Evolutionary conservation across 2,888 invertebrate species (phyloP).

Genomic region (Gymnoscelis rufifasciata): DNA sequence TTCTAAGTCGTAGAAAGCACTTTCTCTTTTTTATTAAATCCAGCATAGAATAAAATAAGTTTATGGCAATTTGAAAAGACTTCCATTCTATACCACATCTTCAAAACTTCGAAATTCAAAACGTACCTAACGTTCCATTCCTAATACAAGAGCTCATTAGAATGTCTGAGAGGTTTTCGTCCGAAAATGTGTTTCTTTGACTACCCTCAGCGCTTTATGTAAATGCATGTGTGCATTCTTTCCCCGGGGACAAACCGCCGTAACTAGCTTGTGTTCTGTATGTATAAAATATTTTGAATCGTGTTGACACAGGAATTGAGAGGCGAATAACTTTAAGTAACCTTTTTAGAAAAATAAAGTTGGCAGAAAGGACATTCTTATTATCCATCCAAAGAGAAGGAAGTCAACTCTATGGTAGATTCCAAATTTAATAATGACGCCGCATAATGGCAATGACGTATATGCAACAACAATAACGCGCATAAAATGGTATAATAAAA

Average conservation of each 20-base stretch:
- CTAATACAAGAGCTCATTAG: conserved; percentile 56
- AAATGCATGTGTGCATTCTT: conserved; percentile 46
- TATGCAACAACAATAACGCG: too few species aligned
- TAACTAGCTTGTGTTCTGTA: conserved; percentile 26
- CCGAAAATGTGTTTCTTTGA: conserved; percentile 51
- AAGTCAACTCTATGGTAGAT: too few species aligned
- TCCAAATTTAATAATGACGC: too few species aligned
- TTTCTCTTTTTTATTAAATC: too few species aligned
- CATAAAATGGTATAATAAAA: too few species aligned
- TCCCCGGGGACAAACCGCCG: conserved; percentile 29
- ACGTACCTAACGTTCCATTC: conserved; percentile 34
- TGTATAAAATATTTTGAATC: conserved; percentile 18
- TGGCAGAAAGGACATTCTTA: too few species aligned
- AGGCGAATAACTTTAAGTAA: too few species aligned
- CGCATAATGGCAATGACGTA: too few species aligned
- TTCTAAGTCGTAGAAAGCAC: too few species aligned
- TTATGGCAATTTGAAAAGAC: too few species aligned
- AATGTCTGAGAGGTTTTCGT: conserved; percentile 59
- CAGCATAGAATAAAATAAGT: too few species aligned
- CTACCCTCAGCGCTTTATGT: conserved; percentile 49
- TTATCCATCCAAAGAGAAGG: too few species aligned
- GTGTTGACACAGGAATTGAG: conserved; percentile 16
- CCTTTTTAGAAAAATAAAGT: neutral
- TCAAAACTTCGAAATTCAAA: conserved; percentile 16
- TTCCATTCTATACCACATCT: conserved; percentile 3